These are phyloP conservation scores for Ichneumoninae sp. DNA, from an alignment of 2,888 invertebrate genomes.

Conservation along the genomic window DNA sequence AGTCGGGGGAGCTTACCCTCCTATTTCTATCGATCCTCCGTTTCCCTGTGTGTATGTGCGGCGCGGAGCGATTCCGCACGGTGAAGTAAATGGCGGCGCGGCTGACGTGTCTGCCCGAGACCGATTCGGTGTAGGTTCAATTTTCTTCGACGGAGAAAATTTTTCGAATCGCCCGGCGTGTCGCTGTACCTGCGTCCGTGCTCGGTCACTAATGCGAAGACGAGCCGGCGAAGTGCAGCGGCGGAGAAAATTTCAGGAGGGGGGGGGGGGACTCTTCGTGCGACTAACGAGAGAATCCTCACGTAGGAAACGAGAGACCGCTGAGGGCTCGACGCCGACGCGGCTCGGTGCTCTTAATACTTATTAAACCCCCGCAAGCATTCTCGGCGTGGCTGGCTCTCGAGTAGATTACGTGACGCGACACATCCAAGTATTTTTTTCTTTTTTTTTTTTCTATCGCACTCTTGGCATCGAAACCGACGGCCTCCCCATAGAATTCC, in stretches of 20 bases:
- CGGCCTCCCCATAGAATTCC: neutral
- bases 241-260: neutral
- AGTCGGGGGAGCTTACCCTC: slow-evolving; percentile 75
- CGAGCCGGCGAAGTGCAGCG: neutral
- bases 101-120: slow-evolving; percentile 23
- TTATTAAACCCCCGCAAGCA: slow-evolving; percentile 50
- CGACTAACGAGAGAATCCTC: slow-evolving; percentile 36
- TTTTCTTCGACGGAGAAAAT: neutral
- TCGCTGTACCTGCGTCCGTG: neutral
- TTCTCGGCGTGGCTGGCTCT: slow-evolving; percentile 24
- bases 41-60: slow-evolving; percentile 47
- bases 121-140: neutral
- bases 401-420: slow-evolving; percentile 16
- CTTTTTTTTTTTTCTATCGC: neutral
- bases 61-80: neutral
- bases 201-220: neutral
- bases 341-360: slow-evolving; percentile 52
- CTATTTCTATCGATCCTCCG: slow-evolving; percentile 76
- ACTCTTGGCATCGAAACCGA: slow-evolving; percentile 21
- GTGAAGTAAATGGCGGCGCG: slow-evolving; percentile 22
- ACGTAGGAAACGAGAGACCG: slow-evolving; percentile 24
- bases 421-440: neutral
- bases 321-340: slow-evolving; percentile 50
- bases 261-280: neutral
- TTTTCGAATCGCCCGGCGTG: neutral